Conservation (phyloP, 2,113 vertebrate species). For the Anarhynchus alexandrinus region DNA sequence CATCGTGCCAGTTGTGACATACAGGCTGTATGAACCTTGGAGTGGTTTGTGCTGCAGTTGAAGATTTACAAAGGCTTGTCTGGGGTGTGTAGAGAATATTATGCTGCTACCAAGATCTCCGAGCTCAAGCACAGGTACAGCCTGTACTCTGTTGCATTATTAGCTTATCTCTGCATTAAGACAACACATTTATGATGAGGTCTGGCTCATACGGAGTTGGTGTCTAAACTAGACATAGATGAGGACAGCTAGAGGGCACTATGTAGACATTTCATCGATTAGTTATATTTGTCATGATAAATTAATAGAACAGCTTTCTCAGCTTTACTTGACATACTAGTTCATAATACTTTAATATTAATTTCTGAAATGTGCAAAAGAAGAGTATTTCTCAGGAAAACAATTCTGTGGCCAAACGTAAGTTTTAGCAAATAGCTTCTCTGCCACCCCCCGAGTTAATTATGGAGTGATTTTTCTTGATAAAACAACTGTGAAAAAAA, state of each 20-base stretch:
- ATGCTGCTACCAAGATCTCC: not conserved
- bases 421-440: not conserved
- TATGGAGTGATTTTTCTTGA: not conserved
- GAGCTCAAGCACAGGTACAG: not conserved
- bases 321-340: not conserved
- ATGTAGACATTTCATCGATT: not conserved
- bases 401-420: not conserved
- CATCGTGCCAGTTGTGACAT: accelerated
- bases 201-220: not conserved
- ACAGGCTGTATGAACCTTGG: not conserved
- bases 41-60: not conserved
- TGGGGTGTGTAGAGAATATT: not conserved
- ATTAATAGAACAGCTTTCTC: not conserved
- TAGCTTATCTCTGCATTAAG: not conserved
- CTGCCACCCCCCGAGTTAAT: not conserved
- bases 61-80: not conserved
- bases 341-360: not conserved
- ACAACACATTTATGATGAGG: not conserved
- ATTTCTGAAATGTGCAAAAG: not conserved
- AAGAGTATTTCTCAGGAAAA: not conserved
- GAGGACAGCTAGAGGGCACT: not conserved
- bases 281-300: not conserved
- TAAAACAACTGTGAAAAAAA: not conserved
- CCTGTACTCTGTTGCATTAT: not conserved
- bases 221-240: not conserved